Evolutionary conservation across 2,113 vertebrate genomes (phyloP).

Genomic region (Syrmaticus mikado): DNA sequence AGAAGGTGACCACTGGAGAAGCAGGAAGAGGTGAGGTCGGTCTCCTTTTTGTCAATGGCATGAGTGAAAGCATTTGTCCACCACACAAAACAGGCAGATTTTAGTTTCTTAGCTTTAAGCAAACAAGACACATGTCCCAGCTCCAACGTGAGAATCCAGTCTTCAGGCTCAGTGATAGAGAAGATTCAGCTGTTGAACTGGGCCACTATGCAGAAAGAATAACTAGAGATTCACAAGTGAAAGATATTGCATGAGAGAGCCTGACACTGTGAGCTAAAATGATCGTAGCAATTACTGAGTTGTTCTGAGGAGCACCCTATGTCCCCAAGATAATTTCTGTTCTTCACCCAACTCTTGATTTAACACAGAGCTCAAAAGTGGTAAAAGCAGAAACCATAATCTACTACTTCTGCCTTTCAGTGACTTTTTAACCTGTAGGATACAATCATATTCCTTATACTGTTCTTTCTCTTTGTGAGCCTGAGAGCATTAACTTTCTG

Average conservation of each 20-base stretch:
- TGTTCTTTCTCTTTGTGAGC: not conserved
- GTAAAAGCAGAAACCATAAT: not conserved
- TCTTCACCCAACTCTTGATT: not conserved
- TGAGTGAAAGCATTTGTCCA: not conserved
- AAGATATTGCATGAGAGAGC: not conserved
- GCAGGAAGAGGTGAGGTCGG: not conserved
- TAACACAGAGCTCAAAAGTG: not conserved
- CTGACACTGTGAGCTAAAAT: not conserved
- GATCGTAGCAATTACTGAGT: not conserved
- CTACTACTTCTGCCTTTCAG: not conserved
- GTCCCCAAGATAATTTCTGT: not conserved
- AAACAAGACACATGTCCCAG: not conserved
- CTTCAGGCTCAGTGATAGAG: not conserved
- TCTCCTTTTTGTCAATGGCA: not conserved
- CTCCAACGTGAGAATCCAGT: not conserved
- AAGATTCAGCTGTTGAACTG: not conserved
- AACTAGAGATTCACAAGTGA: not conserved
- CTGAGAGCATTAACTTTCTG: not conserved
- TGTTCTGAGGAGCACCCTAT: not conserved
- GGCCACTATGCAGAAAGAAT: not conserved
- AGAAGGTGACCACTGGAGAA: not conserved
- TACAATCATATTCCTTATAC: not conserved
- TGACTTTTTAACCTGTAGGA: not conserved
- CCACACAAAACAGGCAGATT: not conserved
- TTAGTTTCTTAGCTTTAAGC: not conserved